Percentiles rank a stretch among this genome's conserved stretches.
These are phyloP conservation scores for Muntiacus reevesi DNA, from an alignment of 2,113 vertebrate species.

Conservation along the genomic window DNA sequence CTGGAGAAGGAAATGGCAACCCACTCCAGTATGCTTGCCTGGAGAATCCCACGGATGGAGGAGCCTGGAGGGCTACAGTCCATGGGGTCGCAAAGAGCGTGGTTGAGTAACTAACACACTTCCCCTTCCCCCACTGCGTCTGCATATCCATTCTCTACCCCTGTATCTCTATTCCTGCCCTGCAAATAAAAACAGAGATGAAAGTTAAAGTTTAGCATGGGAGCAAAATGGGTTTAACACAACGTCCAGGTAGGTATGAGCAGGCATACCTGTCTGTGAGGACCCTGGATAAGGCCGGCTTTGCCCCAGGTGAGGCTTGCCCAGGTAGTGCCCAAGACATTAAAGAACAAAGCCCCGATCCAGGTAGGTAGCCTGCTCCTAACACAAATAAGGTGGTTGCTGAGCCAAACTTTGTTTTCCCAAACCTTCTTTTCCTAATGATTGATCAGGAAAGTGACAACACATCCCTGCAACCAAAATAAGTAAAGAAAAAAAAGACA, in stretches of 20 bases:
- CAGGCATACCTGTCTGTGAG: background rate
- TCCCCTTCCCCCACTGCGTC: accelerated
- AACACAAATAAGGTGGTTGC: background rate
- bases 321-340: background rate
- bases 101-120: accelerated
- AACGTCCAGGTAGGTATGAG: background rate
- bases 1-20: background rate
- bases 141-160: background rate
- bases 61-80: background rate
- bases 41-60: background rate
- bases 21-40: background rate
- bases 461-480: background rate
- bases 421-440: background rate
- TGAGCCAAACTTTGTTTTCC: background rate
- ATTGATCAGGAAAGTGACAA: background rate
- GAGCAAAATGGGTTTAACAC: background rate
- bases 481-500: background rate
- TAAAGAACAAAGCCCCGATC: background rate
- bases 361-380: background rate
- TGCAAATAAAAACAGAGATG: background rate
- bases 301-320: background rate
- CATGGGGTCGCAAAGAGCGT: background rate
- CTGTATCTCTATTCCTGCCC: background rate
- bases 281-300: too few relatives aligned
- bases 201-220: background rate